A percentile compares a stretch with the other conserved stretches of the same genome.
phyloP scores from a whole-genome alignment of 2,113 vertebrate species.

The Sander lucioperca region DNA sequence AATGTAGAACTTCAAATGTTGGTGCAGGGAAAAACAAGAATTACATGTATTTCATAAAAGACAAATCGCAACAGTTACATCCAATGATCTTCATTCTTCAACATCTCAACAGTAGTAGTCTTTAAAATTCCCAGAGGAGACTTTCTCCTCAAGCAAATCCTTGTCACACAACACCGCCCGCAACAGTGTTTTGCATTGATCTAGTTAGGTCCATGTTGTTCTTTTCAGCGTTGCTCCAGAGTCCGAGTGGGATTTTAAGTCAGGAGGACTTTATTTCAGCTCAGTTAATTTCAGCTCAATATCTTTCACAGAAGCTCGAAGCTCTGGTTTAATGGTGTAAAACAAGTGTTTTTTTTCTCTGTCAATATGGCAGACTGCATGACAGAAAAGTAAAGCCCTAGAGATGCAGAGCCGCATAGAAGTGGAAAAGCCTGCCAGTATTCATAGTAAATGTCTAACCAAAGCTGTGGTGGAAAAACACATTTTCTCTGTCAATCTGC shows the following conservation, averaged over 20 bases:
- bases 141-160: background rate
- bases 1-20: constrained; percentile 30
- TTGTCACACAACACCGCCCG: background rate
- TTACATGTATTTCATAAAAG: constrained; percentile 9
- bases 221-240: background rate
- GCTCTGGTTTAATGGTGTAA: constrained; percentile 46
- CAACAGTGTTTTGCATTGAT: constrained; percentile 21
- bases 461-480: constrained; percentile 13
- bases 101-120: constrained; percentile 17
- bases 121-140: constrained; percentile 19
- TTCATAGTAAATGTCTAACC: constrained; percentile 2
- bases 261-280: constrained; percentile 29
- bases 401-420: constrained; percentile 15
- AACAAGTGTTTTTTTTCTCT: constrained; percentile 32
- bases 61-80: constrained; percentile 16
- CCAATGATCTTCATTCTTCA: constrained; percentile 16
- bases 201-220: background rate
- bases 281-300: constrained; percentile 36
- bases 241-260: constrained; percentile 12
- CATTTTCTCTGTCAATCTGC: constrained; percentile 10
- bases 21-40: constrained; percentile 16
- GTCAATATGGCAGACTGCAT: constrained; percentile 35
- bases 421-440: constrained; percentile 19
- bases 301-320: constrained; percentile 27
- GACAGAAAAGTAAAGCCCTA: constrained; percentile 18